Conservation (phyloP, 2,888 invertebrate genomes). For the Atethmia centrago region DNA sequence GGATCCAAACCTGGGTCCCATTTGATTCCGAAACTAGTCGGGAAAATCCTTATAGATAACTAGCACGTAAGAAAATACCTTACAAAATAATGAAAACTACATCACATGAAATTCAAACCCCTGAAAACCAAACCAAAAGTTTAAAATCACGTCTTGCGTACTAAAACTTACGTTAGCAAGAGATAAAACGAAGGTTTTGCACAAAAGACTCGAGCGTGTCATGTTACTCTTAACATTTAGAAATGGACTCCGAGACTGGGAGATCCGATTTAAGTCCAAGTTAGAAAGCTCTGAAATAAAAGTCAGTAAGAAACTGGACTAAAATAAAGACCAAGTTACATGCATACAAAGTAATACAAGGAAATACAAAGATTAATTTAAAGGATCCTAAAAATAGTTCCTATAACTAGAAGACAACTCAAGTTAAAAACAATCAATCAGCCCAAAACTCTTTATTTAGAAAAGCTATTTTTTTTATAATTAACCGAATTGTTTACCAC, state of each 20-base stretch:
- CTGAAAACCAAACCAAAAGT: background rate
- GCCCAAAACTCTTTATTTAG: constrained; percentile 1
- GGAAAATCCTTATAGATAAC: background rate
- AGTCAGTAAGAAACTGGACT: constrained; percentile 16
- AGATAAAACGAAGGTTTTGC: constrained; percentile 41
- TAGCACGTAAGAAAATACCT: too few species aligned
- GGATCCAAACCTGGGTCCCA: too few species aligned
- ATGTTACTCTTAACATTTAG: constrained; percentile 47
- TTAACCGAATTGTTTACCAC: too few species aligned
- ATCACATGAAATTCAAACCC: background rate
- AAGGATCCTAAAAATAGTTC: too few species aligned
- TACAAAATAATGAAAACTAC: background rate
- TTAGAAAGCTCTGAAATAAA: constrained; percentile 40
- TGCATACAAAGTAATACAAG: background rate
- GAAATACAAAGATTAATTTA: background rate
- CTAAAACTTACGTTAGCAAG: constrained; percentile 20
- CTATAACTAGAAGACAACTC: background rate
- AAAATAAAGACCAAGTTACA: background rate
- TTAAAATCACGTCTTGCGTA: constrained; percentile 15
- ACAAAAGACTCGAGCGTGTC: constrained; percentile 41
- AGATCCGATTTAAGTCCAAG: constrained; percentile 42
- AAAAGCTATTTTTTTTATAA: background rate
- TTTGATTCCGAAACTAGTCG: background rate
- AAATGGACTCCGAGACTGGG: constrained; percentile 30
- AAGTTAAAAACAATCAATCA: constrained; percentile 10